phyloP scores from a whole-genome alignment of 2,113 vertebrate genomes.

The Pimephales promelas region DNA sequence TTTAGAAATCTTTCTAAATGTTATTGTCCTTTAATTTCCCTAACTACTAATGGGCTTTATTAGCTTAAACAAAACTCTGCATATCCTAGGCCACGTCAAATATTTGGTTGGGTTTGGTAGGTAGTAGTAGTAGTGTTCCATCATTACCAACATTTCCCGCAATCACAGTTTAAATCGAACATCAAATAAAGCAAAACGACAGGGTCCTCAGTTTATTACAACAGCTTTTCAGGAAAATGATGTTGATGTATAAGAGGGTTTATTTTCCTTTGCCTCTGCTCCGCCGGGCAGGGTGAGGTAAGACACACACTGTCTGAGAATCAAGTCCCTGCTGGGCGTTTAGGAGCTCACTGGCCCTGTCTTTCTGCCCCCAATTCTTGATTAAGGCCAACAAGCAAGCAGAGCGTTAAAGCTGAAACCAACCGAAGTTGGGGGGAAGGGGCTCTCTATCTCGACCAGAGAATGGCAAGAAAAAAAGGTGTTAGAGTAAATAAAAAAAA shows the following conservation, averaged over 20 bases:
- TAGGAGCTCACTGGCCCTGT: slow-evolving; percentile 71
- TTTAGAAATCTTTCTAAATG: too few relatives aligned
- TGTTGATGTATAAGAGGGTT: slow-evolving; percentile 47
- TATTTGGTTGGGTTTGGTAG: too few relatives aligned
- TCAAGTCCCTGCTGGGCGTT: slow-evolving; percentile 73
- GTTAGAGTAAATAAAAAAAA: slow-evolving; percentile 30
- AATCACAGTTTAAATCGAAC: too few relatives aligned
- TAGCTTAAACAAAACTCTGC: too few relatives aligned
- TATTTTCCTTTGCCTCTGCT: slow-evolving; percentile 69
- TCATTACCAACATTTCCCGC: too few relatives aligned
- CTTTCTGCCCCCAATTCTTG: slow-evolving; percentile 73
- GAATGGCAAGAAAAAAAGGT: slow-evolving; percentile 22
- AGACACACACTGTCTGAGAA: slow-evolving; percentile 64
- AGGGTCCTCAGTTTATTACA: too few relatives aligned
- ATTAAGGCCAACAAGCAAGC: slow-evolving; percentile 73
- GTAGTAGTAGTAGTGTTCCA: too few relatives aligned
- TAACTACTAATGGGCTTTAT: too few relatives aligned
- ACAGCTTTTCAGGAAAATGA: too few relatives aligned
- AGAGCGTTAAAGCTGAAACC: slow-evolving; percentile 65
- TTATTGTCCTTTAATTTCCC: too few relatives aligned
- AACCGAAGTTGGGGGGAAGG: slow-evolving; percentile 30
- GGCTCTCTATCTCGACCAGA: neutral
- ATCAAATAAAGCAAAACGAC: too few relatives aligned
- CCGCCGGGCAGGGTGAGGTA: slow-evolving; percentile 2
- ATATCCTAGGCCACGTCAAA: too few relatives aligned